phyloP scores from a whole-genome alignment of 2,797 vertebrate species.

The Phaenicophaeus curvirostris region DNA sequence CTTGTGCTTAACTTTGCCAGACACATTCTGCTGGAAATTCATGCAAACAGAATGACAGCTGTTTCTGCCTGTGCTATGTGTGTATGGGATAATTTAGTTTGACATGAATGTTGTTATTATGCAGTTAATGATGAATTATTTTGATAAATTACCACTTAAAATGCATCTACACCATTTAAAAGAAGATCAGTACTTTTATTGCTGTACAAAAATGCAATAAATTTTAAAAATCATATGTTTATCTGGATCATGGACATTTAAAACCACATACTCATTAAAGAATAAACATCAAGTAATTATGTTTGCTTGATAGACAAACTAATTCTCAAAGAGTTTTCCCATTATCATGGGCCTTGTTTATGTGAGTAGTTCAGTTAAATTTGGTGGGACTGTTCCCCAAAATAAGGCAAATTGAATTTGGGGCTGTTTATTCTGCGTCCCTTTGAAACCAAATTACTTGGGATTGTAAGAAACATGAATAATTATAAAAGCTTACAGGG shows the following conservation, averaged over 20 bases:
- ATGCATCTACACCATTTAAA: slow-evolving; percentile 40
- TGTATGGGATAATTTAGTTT: slow-evolving; percentile 48
- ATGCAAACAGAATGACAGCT: slow-evolving; percentile 51
- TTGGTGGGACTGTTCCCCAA: neutral
- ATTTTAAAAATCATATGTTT: slow-evolving; percentile 6
- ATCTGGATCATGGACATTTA: slow-evolving; percentile 14
- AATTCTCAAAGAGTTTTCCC: neutral
- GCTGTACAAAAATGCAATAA: neutral
- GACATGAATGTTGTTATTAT: slow-evolving; percentile 39
- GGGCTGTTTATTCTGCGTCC: neutral
- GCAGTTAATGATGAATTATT: slow-evolving; percentile 47
- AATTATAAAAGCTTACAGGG: neutral
- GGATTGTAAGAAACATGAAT: neutral
- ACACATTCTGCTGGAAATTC: slow-evolving; percentile 30
- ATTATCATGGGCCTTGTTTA: neutral
- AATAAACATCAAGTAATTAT: slow-evolving; percentile 40
- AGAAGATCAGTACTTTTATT: neutral
- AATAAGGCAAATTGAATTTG: neutral
- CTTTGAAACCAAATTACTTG: neutral
- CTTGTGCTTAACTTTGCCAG: slow-evolving; percentile 25
- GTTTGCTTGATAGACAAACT: slow-evolving; percentile 23
- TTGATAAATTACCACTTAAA: slow-evolving; percentile 52
- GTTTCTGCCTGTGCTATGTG: slow-evolving; percentile 48
- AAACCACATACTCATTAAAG: slow-evolving; percentile 8
- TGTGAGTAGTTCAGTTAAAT: neutral